Percentiles rank a stretch among this genome's conserved stretches.
Evolutionary conservation across 2,113 vertebrate genomes (phyloP).

Genomic region (Lasiurus cinereus): DNA sequence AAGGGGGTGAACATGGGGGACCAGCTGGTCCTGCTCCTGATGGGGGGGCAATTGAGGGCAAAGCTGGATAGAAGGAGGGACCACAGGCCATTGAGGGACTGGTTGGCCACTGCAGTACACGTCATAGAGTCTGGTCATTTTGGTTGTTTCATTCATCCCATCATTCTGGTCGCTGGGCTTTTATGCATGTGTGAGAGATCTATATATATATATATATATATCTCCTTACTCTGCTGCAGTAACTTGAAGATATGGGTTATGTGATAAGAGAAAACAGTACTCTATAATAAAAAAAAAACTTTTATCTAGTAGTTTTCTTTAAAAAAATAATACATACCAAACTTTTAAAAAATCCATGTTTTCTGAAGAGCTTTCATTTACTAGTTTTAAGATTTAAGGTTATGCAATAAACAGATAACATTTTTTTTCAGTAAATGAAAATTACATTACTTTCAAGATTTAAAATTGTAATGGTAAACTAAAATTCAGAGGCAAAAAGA

Average conservation of each 20-base stretch:
- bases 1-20: accelerated
- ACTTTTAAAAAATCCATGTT: background rate
- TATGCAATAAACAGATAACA: background rate
- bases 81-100: no score
- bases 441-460: background rate
- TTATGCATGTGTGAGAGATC: background rate
- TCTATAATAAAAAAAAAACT: conserved; percentile 59
- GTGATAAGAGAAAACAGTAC: conserved; percentile 43
- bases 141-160: no score
- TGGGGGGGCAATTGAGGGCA: no score
- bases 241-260: conserved; percentile 78
- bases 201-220: no score
- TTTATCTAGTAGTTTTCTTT: conserved; percentile 41
- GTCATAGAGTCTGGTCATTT: no score
- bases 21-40: no score
- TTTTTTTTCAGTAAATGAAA: conserved; percentile 3
- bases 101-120: no score
- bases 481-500: background rate
- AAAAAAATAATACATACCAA: background rate
- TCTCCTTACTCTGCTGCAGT: conserved; percentile 25
- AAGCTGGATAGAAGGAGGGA: no score
- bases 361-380: background rate
- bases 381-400: conserved; percentile 17
- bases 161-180: no score
- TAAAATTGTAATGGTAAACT: background rate